Conservation (phyloP, 2,888 invertebrate species). For the Leucania comma region DNA sequence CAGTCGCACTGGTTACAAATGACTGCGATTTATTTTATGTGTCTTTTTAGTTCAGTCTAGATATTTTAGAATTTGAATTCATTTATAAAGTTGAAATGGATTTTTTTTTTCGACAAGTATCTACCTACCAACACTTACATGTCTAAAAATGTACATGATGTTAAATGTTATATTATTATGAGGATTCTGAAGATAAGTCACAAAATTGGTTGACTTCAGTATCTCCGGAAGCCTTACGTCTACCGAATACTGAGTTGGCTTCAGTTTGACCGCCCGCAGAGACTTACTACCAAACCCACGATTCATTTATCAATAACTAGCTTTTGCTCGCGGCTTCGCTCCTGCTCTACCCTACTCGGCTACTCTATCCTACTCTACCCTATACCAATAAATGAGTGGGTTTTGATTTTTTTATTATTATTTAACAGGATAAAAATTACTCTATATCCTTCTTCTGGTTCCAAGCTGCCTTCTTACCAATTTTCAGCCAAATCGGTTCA, state of each 20-base stretch:
- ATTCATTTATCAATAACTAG: conserved; percentile 76
- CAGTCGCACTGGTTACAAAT: conserved; percentile 32
- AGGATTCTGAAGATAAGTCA: conserved; percentile 8
- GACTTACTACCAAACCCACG: conserved; percentile 74
- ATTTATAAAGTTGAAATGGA: neutral
- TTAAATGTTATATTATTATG: conserved; percentile 1
- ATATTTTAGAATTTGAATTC: conserved; percentile 2
- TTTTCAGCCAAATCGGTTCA: too few relatives aligned
- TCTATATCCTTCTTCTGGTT: too few relatives aligned
- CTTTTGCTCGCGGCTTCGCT: too few relatives aligned
- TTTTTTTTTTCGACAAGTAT: neutral
- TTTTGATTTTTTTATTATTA: too few relatives aligned
- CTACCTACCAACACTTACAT: neutral
- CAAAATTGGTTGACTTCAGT: conserved; percentile 20
- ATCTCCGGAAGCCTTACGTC: conserved; percentile 34
- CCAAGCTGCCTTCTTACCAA: too few relatives aligned
- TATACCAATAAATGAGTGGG: too few relatives aligned
- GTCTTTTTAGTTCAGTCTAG: conserved; percentile 13
- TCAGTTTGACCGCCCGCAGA: conserved; percentile 69
- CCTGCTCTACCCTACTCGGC: too few relatives aligned
- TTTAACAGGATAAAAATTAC: too few relatives aligned
- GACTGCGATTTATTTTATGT: conserved; percentile 26
- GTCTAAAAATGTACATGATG: too few relatives aligned
- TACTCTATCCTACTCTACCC: too few relatives aligned
- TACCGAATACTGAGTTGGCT: conserved; percentile 48